These are phyloP conservation scores for Liparis tanakae DNA, from an alignment of 2,797 vertebrate species.

Conservation along the genomic window DNA sequence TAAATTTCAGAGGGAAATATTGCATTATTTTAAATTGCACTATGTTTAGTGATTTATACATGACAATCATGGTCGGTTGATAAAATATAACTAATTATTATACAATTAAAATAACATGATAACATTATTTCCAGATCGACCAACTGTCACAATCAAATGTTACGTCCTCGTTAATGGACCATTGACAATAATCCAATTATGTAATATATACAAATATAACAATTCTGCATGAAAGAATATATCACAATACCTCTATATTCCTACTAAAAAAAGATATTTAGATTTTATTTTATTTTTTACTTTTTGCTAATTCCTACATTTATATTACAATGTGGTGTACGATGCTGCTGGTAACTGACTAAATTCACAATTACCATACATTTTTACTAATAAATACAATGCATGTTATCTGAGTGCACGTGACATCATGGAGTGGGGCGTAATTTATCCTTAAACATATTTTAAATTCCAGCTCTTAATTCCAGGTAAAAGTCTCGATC, in stretches of 20 bases:
- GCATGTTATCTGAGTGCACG: not conserved
- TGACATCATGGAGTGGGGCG: not conserved
- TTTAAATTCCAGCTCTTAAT: not conserved
- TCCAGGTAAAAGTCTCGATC: not conserved
- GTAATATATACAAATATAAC: not conserved
- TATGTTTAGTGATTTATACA: not conserved
- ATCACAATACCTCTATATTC: not conserved
- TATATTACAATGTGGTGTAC: not conserved
- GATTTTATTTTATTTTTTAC: not conserved
- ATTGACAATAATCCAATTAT: not conserved
- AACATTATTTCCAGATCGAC: not conserved
- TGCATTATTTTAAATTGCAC: no score
- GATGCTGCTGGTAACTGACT: not conserved
- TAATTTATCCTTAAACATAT: not conserved
- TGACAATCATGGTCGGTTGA: not conserved
- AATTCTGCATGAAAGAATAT: not conserved
- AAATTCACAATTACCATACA: not conserved
- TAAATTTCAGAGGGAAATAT: no score
- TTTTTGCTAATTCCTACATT: not conserved
- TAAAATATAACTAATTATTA: not conserved
- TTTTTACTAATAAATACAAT: not conserved
- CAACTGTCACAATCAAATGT: no score
- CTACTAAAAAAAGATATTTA: not conserved
- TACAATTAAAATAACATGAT: not conserved
- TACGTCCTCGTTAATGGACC: not conserved